phyloP scores from a whole-genome alignment of 2,888 invertebrate genomes.

The Ormyrus pomaceus region DNA sequence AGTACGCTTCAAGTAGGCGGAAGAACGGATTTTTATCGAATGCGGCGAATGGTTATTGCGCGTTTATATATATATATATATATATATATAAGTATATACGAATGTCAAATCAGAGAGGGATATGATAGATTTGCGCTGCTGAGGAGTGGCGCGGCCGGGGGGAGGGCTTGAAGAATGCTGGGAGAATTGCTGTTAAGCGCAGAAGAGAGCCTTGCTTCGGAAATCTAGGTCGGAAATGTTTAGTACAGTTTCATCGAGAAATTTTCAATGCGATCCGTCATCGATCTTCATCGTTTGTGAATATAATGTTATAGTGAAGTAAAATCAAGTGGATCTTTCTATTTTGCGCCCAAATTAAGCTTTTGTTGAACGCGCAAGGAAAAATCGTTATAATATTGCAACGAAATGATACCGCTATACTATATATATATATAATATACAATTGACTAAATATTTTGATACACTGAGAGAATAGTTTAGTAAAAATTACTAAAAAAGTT shows the following conservation, averaged over 20 bases:
- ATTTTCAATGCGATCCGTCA: neutral
- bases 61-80: neutral
- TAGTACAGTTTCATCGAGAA: constrained; percentile 5
- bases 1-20: constrained; percentile 12
- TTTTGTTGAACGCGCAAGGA: too few species aligned
- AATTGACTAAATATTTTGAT: too few species aligned
- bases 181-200: neutral
- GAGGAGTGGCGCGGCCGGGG: too few species aligned
- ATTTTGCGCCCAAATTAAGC: too few species aligned
- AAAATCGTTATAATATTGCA: too few species aligned
- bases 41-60: neutral
- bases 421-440: too few species aligned
- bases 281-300: too few species aligned
- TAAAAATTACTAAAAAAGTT: too few species aligned
- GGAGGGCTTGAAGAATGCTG: neutral
- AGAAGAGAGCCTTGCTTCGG: constrained; percentile 9
- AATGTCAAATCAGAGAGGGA: constrained; percentile 43
- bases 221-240: neutral
- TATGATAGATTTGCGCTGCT: constrained; percentile 31
- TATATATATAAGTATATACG: neutral
- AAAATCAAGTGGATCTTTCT: too few species aligned
- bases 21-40: neutral
- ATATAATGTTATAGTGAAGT: too few species aligned
- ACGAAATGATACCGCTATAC: too few species aligned
- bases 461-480: too few species aligned